Base-by-base conservation (phyloP, 53 echinoderm and acorn worm genomes). In the Stichopus horrens region DNA sequence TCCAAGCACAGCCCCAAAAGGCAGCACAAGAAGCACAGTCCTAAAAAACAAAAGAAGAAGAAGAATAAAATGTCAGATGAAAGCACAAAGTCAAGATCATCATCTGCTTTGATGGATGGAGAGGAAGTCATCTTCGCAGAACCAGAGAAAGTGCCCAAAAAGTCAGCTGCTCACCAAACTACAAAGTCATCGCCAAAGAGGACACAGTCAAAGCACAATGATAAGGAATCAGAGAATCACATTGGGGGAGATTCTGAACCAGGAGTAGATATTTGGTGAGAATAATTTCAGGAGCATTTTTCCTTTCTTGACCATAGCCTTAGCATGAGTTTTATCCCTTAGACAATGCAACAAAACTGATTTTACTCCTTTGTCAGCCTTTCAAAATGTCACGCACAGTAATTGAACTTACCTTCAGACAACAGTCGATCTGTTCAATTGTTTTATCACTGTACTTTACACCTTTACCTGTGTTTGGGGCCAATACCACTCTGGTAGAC, bases 141-240 rank as follows among this genome's bases (percentile, higher is more conserved):
- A 19, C 83, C 83, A 59, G 20, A 23, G 5, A 22, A 83, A 22
- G 83, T 83, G 57, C 58, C 58, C 8, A 83, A 83, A 22, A 21
- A 19, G 53, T 52, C 13, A 55, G 79, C 55, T 79, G 55, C 53
- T 53, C 7, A 5, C 53, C 52, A 53, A 52, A 55, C 22, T 23
- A 6, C 22, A 51, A 63, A 63, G 7, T 63, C 10, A 10, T 63
- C 63, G 16, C 10, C 63, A 13, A 63, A 75, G 21, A 19, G 75
- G 19, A 20, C 16, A 16, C 75, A 75, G 13, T 75, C 75, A 75
- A 63, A 16, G 16, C 11, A 63, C 10, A 63, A 5, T 63, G 75
- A 75, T 13, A 75, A 75, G 51, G 21, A 5, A 75, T 23, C 19
- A 20, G 2, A 9, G 9, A 60, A 16, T 63, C 16, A 10, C 63